Evolutionary conservation across 2,888 invertebrate species (phyloP).

Genomic region (Parnassius smintheus): DNA sequence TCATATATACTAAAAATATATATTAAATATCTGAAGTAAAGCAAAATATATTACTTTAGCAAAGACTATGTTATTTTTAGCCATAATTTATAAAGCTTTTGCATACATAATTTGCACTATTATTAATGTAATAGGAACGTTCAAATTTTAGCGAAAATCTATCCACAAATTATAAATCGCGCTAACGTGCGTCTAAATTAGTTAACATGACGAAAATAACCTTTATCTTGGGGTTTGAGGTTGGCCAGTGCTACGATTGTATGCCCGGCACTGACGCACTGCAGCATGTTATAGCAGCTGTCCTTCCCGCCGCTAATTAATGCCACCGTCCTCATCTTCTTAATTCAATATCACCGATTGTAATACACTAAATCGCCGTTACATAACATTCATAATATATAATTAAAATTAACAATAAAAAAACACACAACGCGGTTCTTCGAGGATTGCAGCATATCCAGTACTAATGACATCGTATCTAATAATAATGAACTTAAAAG

Average conservation of each 20-base stretch:
- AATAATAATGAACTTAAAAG: constrained; percentile 25
- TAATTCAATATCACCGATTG: constrained; percentile 50
- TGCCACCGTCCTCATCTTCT: constrained; percentile 92
- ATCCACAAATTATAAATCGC: constrained; percentile 6
- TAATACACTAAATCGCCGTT: constrained; percentile 54
- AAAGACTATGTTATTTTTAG: neutral
- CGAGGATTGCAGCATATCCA: constrained; percentile 49
- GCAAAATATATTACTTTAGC: neutral
- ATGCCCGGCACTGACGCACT: constrained; percentile 97
- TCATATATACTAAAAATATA: too few relatives aligned
- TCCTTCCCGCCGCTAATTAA: constrained; percentile 99
- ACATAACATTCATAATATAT: constrained; percentile 72
- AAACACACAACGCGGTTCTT: constrained; percentile 55
- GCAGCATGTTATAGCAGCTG: constrained; percentile 99
- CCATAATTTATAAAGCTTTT: too few relatives aligned
- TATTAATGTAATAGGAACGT: neutral
- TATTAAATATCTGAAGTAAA: neutral
- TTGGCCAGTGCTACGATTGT: constrained; percentile 97
- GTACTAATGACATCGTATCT: constrained; percentile 8
- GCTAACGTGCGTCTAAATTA: constrained; percentile 15
- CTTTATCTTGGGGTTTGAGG: constrained; percentile 92
- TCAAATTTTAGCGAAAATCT: neutral
- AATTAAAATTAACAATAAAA: constrained; percentile 56
- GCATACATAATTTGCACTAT: too few relatives aligned
- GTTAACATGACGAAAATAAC: constrained; percentile 62